Evolutionary conservation across 1,140 invertebrate genomes (phyloP).

Genomic region (Trichonephila inaurata): DNA sequence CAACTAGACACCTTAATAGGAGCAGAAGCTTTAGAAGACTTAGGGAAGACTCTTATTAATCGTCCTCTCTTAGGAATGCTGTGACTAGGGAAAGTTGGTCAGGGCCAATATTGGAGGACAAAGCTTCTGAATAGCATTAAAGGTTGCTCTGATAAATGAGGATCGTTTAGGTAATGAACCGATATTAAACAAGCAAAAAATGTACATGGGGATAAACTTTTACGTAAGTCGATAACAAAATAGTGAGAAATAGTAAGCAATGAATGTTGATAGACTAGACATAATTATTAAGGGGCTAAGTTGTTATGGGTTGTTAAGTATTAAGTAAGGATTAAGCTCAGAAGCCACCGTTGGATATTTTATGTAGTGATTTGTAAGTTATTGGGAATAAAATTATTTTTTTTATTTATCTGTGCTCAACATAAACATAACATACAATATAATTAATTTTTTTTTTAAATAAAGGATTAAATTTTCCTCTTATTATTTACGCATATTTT

Average conservation of each 20-base stretch:
- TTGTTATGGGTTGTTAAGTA: no score
- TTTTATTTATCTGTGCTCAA: no score
- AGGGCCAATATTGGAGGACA: background rate
- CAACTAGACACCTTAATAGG: background rate
- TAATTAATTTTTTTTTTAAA: no score
- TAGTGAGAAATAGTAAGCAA: background rate
- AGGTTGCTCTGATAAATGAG: background rate
- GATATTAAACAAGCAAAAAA: background rate
- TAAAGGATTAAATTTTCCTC: no score
- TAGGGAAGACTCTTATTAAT: background rate
- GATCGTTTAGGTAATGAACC: background rate
- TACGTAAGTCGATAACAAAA: background rate
- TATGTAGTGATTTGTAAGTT: no score
- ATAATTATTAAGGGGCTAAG: no score
- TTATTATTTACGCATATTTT: no score
- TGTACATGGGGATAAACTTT: background rate
- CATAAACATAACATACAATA: no score
- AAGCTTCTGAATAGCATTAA: background rate
- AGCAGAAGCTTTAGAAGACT: background rate
- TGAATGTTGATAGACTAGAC: no score
- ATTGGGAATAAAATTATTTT: no score
- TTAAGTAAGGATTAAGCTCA: no score
- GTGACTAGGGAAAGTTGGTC: background rate
- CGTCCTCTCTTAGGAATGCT: background rate
- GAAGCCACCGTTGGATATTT: no score